Evolutionary conservation across 2,888 invertebrate genomes (phyloP).

Genomic region (Melanotus villosus): DNA sequence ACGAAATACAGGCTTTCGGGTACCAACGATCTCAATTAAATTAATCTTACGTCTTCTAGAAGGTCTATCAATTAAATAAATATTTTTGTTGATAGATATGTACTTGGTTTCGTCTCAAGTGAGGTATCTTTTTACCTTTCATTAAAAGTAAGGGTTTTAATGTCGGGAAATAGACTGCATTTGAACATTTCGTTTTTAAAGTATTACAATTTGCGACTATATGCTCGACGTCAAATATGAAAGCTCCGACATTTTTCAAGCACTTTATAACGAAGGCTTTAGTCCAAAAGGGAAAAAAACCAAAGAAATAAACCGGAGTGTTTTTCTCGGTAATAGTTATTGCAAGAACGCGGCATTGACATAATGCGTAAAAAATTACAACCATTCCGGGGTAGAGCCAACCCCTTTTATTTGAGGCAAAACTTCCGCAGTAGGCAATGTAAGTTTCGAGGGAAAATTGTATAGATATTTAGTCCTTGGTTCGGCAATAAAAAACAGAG

Average conservation of each 20-base stretch:
- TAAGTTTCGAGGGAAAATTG: constrained; percentile 40
- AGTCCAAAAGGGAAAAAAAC: constrained; percentile 9
- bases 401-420: constrained; percentile 27
- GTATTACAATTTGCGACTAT: constrained; percentile 10
- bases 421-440: constrained; percentile 17
- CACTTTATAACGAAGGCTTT: constrained; percentile 9
- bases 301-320: constrained; percentile 9
- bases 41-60: no score
- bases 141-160: no score
- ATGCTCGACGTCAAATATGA: not conserved
- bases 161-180: no score
- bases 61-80: no score
- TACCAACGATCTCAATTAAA: no score
- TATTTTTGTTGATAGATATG: no score
- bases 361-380: constrained; percentile 30
- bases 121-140: no score
- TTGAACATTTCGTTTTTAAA: not conserved
- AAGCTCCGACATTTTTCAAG: constrained; percentile 10
- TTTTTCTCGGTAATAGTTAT: constrained; percentile 26
- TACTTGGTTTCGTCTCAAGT: no score
- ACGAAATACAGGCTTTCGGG: no score
- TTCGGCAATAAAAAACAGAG: constrained; percentile 47
- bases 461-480: constrained; percentile 44
- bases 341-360: constrained; percentile 23
- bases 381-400: constrained; percentile 17